Base-by-base conservation (phyloP, 1,140 invertebrate genomes). In the Cotesia vestalis region DNA sequence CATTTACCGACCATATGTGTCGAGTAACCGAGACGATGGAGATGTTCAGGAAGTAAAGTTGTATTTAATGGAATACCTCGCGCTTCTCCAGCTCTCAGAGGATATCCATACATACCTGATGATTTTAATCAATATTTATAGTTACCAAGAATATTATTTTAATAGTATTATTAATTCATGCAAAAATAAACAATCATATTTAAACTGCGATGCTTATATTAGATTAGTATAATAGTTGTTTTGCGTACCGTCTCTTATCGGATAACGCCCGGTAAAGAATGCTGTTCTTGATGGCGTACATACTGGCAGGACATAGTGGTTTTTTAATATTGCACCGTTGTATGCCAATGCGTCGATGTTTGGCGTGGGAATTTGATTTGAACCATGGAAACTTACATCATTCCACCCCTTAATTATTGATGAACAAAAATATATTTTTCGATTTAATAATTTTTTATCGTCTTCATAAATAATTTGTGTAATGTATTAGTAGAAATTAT, bases 331-430 rank as follows among this genome's bases (percentile, higher is more conserved):
- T 0, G 91, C 82, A 0, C 91, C 91, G 72, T 88, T 88, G 70
- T 89, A 89, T 0, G 90, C 91, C 20, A 92, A 79, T 3, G 89
- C 87, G 77, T 92, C 91, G 40, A 92, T 90, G 75, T 92, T 92
- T 11, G 91, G 91, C 3, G 91, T 92, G 14, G 89, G 90, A 76
- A 92, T 90, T 80, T 93, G 87, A 66, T 89, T 80, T 1, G 90
- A 89, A 1, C 92, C 92, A 77, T 93, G 91, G 78, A 92, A 93
- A 75, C 92, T 89, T 3, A 93, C 89, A 80, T 93, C 91, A 80
- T 92, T 91, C 89, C 90, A 92, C 0, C 91, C 92, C 91, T 93
- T 46, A 74, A 78, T 72, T 53, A 66, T 57, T 46, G 53, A 17
- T 57, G 72, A 66, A 60, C 14, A 20, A 64, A 38, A 46, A 59